Conservation (phyloP, 2,888 invertebrate genomes). For the Lasioglossum leucozonium region DNA sequence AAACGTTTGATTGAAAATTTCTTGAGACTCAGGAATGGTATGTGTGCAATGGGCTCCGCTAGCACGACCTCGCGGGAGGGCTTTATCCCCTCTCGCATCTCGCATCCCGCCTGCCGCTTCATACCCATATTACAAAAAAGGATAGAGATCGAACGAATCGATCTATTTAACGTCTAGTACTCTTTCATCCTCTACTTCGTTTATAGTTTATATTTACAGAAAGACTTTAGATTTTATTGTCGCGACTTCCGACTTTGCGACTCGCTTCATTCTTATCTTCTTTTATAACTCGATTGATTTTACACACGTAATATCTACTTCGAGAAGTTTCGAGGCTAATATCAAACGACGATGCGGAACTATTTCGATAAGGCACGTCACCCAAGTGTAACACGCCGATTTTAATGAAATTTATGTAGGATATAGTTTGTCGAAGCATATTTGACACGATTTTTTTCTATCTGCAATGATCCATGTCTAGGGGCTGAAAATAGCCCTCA, state of each 20-base stretch:
- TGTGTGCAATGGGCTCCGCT: constrained; percentile 66
- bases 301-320: not conserved
- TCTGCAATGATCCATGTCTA: too few species aligned
- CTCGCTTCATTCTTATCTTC: not conserved
- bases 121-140: constrained; percentile 23
- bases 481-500: too few species aligned
- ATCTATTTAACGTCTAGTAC: constrained; percentile 65
- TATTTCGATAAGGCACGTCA: too few species aligned
- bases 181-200: not conserved
- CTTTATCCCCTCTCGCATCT: constrained; percentile 41
- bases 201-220: not conserved
- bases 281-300: not conserved
- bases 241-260: not conserved
- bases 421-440: too few species aligned
- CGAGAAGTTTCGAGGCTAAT: too few species aligned
- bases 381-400: too few species aligned
- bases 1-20: constrained; percentile 84
- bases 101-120: not conserved
- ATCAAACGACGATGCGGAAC: too few species aligned
- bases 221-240: not conserved
- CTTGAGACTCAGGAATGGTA: constrained; percentile 81
- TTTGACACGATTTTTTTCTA: too few species aligned
- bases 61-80: constrained; percentile 54
- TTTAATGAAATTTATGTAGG: too few species aligned
- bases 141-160: constrained; percentile 54